Evolutionary conservation across 2,888 invertebrate genomes (phyloP).

Genomic region (Oxyscelio sp.): DNA sequence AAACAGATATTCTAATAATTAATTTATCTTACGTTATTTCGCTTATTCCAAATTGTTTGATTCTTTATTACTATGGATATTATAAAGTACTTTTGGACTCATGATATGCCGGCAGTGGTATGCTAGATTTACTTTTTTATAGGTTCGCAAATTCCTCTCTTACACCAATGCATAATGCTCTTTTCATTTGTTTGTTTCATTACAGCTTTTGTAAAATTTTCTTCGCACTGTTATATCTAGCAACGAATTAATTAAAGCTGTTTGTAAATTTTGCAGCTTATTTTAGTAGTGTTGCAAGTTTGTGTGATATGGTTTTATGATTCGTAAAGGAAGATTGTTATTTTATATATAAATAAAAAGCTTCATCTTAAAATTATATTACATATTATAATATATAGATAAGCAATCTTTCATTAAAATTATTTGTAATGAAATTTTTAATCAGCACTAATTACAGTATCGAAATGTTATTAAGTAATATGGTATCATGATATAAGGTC

Average conservation of each 20-base stretch:
- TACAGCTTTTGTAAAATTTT: constrained; percentile 30
- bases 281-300: constrained; percentile 57
- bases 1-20: constrained; percentile 42
- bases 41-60: constrained; percentile 40
- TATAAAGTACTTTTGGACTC: constrained; percentile 67
- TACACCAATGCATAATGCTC: constrained; percentile 26
- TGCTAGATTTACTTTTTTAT: constrained; percentile 55
- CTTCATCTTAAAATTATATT: too few relatives aligned
- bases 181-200: constrained; percentile 24
- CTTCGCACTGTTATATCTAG: constrained; percentile 31
- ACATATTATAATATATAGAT: too few relatives aligned
- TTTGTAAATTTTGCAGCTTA: constrained; percentile 80
- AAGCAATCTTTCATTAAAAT: too few relatives aligned
- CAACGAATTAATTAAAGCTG: constrained; percentile 72
- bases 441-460: neutral
- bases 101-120: constrained; percentile 64
- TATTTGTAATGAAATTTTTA: too few relatives aligned
- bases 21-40: constrained; percentile 33
- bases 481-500: neutral
- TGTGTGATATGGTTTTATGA: constrained; percentile 7
- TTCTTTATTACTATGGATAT: constrained; percentile 44
- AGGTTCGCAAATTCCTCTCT: constrained; percentile 51
- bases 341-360: too few relatives aligned
- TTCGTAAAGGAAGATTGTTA: too few relatives aligned
- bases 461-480: neutral